Evolutionary conservation across 1,140 invertebrate genomes (phyloP).

Genomic region (Musca domestica): DNA sequence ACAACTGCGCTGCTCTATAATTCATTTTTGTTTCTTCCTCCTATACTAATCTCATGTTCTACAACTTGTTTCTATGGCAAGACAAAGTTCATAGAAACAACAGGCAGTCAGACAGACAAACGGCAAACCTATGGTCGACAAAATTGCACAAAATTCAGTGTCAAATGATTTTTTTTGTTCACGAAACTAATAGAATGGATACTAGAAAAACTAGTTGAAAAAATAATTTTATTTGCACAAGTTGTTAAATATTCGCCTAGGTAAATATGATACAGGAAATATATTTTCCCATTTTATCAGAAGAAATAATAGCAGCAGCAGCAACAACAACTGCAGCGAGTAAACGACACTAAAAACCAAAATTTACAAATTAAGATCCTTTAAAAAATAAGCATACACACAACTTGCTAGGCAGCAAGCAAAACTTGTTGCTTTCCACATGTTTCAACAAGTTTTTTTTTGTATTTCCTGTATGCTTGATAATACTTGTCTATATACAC

Average conservation of each 20-base stretch:
- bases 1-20: no score
- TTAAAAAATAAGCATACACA: background rate
- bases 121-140: no score
- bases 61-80: conserved; percentile 21
- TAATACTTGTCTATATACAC: no score
- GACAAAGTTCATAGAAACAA: conserved; percentile 30
- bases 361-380: conserved; percentile 22
- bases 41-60: conserved; percentile 20
- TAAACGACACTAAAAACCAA: conserved; percentile 24
- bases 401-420: background rate
- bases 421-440: conserved; percentile 13
- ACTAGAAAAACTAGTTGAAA: conserved; percentile 49
- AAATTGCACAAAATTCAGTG: conserved; percentile 48
- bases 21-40: background rate
- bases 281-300: background rate
- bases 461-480: no score
- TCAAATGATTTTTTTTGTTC: conserved; percentile 35
- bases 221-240: conserved; percentile 40
- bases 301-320: conserved; percentile 5
- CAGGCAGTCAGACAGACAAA: no score
- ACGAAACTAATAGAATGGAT: conserved; percentile 25
- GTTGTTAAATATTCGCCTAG: conserved; percentile 30
- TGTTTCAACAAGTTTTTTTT: no score
- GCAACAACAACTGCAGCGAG: conserved; percentile 19
- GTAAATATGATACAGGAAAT: background rate